Conservation (phyloP, 2,888 invertebrate genomes). For the Suillia variegata region DNA sequence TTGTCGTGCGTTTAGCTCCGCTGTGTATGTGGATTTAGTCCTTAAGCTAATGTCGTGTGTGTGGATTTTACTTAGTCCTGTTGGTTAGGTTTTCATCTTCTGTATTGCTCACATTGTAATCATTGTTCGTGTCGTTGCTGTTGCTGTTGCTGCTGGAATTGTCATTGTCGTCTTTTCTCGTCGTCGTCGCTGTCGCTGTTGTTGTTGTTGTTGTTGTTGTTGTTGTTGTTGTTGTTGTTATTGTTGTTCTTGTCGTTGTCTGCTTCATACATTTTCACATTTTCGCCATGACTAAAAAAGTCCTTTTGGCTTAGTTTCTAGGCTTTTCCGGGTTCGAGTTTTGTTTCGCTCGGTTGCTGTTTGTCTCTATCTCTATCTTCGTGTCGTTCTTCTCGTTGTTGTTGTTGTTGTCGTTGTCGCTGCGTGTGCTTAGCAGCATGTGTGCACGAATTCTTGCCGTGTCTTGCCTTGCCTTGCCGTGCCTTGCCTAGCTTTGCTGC, state of each 20-base stretch:
- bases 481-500: background rate
- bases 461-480: background rate
- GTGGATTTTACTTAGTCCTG: background rate
- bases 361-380: background rate
- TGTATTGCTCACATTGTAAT: too few relatives aligned
- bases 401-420: too few relatives aligned
- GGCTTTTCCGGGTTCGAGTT: too few relatives aligned
- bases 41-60: constrained; percentile 9
- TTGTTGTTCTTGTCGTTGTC: background rate
- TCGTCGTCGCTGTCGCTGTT: background rate
- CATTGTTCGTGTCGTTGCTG: too few relatives aligned
- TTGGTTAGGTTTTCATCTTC: background rate
- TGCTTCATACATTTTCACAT: background rate
- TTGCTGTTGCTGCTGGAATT: too few relatives aligned
- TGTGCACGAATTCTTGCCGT: too few relatives aligned
- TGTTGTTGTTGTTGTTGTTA: too few relatives aligned
- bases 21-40: background rate
- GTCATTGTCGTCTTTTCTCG: background rate
- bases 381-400: background rate
- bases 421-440: too few relatives aligned
- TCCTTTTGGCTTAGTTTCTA: constrained; percentile 5
- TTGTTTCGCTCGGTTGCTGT: too few relatives aligned
- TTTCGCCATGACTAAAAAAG: background rate
- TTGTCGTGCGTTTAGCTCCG: constrained; percentile 8
- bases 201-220: too few relatives aligned